Evolutionary conservation across 2,888 invertebrate genomes (phyloP).

Genomic region (Rhabditoides inermis): DNA sequence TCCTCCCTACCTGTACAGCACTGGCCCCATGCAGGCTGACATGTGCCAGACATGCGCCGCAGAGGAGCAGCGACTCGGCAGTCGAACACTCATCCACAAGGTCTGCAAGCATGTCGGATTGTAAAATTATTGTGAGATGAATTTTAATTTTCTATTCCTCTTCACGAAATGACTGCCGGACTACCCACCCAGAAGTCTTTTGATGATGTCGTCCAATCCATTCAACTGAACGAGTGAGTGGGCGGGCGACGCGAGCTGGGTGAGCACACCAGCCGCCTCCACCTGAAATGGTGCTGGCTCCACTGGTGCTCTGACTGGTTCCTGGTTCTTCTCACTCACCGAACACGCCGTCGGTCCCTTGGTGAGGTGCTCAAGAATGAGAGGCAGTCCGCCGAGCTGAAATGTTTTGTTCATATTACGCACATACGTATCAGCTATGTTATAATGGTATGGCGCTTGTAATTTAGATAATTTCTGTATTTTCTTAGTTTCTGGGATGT

Average conservation of each 20-base stretch:
- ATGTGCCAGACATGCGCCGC: constrained; percentile 45
- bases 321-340: too few relatives aligned
- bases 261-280: constrained; percentile 48
- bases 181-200: constrained; percentile 23
- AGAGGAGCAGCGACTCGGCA: constrained; percentile 41
- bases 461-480: too few relatives aligned
- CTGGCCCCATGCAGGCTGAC: constrained; percentile 17
- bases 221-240: constrained; percentile 35
- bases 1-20: too few relatives aligned
- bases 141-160: background rate
- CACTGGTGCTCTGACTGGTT: too few relatives aligned
- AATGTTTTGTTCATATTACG: constrained; percentile 3
- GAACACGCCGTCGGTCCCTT: constrained; percentile 22
- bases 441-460: too few relatives aligned
- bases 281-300: too few relatives aligned
- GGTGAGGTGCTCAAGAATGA: constrained; percentile 25
- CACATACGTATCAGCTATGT: too few relatives aligned
- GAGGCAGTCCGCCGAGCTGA: constrained; percentile 40
- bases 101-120: constrained; percentile 13
- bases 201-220: constrained; percentile 28
- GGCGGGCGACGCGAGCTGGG: constrained; percentile 47
- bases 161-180: background rate
- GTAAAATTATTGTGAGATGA: background rate
- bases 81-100: constrained; percentile 33
- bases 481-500: background rate